Conservation (phyloP, 2,113 vertebrate species). For the Neotoma lepida region DNA sequence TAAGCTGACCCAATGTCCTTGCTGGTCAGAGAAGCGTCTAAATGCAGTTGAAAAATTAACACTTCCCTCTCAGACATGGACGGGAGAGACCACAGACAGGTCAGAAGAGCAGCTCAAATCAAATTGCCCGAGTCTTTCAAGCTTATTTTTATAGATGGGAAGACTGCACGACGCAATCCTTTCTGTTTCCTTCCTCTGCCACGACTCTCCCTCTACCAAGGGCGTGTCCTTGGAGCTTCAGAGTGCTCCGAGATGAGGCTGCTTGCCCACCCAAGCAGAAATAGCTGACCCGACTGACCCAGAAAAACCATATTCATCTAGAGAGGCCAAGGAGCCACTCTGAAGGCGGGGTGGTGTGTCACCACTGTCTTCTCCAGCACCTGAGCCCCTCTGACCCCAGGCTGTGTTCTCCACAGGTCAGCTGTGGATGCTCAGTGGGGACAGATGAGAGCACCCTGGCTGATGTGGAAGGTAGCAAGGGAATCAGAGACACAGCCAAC, state of each 20-base stretch:
- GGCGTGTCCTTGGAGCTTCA: neutral
- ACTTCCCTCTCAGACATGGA: constrained; percentile 38
- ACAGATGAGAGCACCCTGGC: neutral
- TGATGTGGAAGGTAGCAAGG: too few species aligned
- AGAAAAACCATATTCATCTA: neutral
- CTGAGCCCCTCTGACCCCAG: neutral
- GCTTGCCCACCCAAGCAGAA: neutral
- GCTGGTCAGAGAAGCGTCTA: constrained; percentile 46
- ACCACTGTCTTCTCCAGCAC: too few species aligned
- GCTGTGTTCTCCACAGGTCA: too few species aligned
- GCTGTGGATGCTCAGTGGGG: too few species aligned
- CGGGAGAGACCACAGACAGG: neutral
- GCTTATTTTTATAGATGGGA: constrained; percentile 45
- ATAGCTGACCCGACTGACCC: neutral
- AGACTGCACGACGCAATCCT: neutral
- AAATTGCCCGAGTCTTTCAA: neutral
- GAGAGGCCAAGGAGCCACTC: neutral
- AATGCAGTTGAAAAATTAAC: constrained; percentile 48
- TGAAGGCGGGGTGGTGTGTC: neutral
- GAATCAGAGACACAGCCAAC: neutral
- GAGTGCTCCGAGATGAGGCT: neutral
- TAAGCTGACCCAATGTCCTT: constrained; percentile 73
- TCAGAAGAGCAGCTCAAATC: neutral
- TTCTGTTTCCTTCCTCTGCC: neutral
- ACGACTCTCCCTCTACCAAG: neutral